Percentiles rank a stretch among this genome's conserved stretches.
phyloP scores from a whole-genome alignment of 2,888 invertebrate genomes.

The Bursaphelenchus okinawaensis region DNA sequence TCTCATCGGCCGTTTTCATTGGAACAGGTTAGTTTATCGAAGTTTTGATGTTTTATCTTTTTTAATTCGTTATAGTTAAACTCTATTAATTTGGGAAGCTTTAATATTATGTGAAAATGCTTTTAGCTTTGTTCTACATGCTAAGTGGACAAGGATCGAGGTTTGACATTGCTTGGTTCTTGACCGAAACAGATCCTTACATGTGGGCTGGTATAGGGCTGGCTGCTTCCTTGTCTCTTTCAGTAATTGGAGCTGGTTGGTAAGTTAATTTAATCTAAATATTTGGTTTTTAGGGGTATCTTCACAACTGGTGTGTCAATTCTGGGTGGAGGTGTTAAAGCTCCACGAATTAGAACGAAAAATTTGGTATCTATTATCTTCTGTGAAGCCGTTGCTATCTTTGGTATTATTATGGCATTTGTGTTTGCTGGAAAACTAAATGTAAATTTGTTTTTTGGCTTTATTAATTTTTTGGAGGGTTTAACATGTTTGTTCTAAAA shows the following conservation, averaged over 20 bases:
- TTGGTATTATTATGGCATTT: constrained; percentile 95
- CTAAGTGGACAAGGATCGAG: constrained; percentile 61
- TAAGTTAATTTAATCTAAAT: constrained; percentile 15
- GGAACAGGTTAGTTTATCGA: constrained; percentile 47
- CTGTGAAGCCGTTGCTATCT: constrained; percentile 99
- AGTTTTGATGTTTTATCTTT: no score
- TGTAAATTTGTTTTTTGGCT: constrained; percentile 28
- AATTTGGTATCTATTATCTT: constrained; percentile 99
- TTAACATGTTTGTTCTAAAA: no score
- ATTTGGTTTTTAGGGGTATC: constrained; percentile 70
- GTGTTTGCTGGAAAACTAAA: constrained; percentile 66
- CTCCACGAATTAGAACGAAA: constrained; percentile 96
- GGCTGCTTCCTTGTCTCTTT: constrained; percentile 83
- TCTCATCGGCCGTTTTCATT: constrained; percentile 38
- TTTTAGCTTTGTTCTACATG: constrained; percentile 59
- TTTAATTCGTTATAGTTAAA: no score
- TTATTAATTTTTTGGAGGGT: constrained; percentile 10
- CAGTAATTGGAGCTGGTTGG: constrained; percentile 94
- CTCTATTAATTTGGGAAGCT: no score
- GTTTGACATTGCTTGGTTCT: constrained; percentile 66
- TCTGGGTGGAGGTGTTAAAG: constrained; percentile 94
- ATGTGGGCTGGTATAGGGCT: constrained; percentile 94
- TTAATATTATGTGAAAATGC: no score
- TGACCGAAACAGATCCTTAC: constrained; percentile 81
- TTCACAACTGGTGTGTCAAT: constrained; percentile 93